A percentile compares a stretch with the other conserved stretches of the same genome.
Evolutionary conservation across 2,797 vertebrate genomes (phyloP).

Genomic region (Crax fasciolata): DNA sequence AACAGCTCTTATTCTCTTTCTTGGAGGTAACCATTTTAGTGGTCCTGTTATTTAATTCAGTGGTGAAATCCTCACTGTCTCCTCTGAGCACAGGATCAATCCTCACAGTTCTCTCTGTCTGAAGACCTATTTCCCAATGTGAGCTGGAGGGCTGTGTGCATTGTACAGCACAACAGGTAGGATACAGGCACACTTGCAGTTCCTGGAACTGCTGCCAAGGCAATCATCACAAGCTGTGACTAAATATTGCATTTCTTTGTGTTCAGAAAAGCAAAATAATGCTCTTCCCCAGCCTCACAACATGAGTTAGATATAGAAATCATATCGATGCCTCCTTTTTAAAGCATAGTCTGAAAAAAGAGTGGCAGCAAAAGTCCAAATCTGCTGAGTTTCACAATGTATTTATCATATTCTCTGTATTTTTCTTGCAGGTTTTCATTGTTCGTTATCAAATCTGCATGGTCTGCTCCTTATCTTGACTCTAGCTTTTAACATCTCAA

Average conservation of each 20-base stretch:
- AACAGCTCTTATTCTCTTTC: background rate
- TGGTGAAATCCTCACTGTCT: background rate
- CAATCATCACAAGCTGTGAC: background rate
- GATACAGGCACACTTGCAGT: background rate
- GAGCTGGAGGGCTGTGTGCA: background rate
- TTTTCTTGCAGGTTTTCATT: background rate
- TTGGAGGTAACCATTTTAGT: background rate
- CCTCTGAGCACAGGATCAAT: background rate
- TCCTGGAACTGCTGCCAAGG: slow-evolving; percentile 1
- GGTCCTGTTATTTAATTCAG: background rate
- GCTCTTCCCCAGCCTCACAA: background rate
- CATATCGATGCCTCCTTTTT: background rate
- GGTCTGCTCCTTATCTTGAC: background rate
- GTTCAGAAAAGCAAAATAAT: slow-evolving; percentile 16
- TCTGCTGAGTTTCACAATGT: background rate
- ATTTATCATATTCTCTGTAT: background rate
- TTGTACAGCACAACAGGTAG: background rate
- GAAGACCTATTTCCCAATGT: background rate
- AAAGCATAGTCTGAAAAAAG: background rate
- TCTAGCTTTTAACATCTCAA: background rate
- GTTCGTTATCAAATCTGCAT: background rate
- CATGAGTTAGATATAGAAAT: background rate
- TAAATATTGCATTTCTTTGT: slow-evolving; percentile 37
- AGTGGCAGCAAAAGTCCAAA: background rate
- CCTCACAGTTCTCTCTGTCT: background rate